Percentiles rank a stretch among this genome's conserved stretches.
These are phyloP conservation scores for Holothuria leucospilota DNA, from an alignment of 53 echinoderm and acorn worm species.

Conservation along the genomic window DNA sequence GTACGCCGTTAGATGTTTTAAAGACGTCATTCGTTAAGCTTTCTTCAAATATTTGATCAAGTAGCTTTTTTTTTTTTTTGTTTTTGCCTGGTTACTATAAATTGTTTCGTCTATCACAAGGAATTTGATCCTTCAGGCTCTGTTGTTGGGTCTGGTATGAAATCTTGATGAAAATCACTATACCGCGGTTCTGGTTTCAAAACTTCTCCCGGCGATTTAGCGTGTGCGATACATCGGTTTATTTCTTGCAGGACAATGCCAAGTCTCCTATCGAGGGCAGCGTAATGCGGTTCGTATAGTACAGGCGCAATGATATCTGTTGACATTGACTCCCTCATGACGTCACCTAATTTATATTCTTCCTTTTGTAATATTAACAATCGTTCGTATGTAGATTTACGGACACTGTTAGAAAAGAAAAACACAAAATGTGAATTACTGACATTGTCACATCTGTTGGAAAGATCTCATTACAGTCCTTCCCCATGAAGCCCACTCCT, in stretches of 20 bases:
- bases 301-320: slow-evolving; percentile 79
- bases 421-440: not conserved
- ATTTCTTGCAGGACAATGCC: slow-evolving; percentile 65
- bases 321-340: slow-evolving; percentile 89
- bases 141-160: too few species aligned
- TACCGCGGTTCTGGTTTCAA: slow-evolving; percentile 75
- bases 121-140: too few species aligned
- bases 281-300: slow-evolving; percentile 76
- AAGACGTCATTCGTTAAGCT: too few species aligned
- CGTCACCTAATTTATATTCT: slow-evolving; percentile 81
- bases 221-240: slow-evolving; percentile 51
- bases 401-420: slow-evolving; percentile 63
- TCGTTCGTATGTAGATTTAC: slow-evolving; percentile 78
- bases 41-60: too few species aligned
- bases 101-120: too few species aligned
- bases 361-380: slow-evolving; percentile 72
- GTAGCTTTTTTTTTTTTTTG: too few species aligned
- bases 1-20: too few species aligned
- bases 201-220: slow-evolving; percentile 52
- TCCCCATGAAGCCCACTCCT: too few species aligned
- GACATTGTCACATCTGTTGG: too few species aligned
- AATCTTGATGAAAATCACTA: too few species aligned
- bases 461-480: too few species aligned
- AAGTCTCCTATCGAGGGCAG: slow-evolving; percentile 87
- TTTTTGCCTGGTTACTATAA: too few species aligned